phyloP scores from a whole-genome alignment of 2,888 invertebrate genomes.

The Erynnis tages region DNA sequence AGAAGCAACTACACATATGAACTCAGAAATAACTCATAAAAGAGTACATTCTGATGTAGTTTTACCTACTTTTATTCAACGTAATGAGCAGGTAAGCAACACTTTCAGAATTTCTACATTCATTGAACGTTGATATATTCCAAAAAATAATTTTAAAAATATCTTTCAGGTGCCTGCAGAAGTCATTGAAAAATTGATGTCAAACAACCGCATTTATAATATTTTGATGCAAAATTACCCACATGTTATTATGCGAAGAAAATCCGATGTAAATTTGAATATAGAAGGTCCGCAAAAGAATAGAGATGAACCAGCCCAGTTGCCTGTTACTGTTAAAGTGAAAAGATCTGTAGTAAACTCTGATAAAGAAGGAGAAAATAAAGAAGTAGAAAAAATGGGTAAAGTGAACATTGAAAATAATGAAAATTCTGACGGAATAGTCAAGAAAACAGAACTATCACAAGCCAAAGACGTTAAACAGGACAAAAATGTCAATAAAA shows the following conservation, averaged over 20 bases:
- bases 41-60: slow-evolving; percentile 86
- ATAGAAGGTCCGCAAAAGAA: slow-evolving; percentile 39
- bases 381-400: not conserved
- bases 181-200: slow-evolving; percentile 84
- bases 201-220: slow-evolving; percentile 84
- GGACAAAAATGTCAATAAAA: not conserved
- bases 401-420: slow-evolving; percentile 19
- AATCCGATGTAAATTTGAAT: slow-evolving; percentile 81
- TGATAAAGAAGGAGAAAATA: slow-evolving; percentile 20
- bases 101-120: too few relatives aligned
- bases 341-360: slow-evolving; percentile 36
- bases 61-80: slow-evolving; percentile 88
- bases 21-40: slow-evolving; percentile 58
- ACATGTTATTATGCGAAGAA: slow-evolving; percentile 81
- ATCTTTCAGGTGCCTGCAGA: slow-evolving; percentile 83
- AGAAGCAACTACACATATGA: slow-evolving; percentile 69
- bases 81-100: slow-evolving; percentile 86
- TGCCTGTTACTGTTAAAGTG: slow-evolving; percentile 37
- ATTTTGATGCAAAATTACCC: slow-evolving; percentile 88
- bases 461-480: slow-evolving; percentile 1
- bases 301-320: slow-evolving; percentile 36
- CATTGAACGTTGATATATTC: too few relatives aligned
- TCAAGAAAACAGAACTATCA: slow-evolving; percentile 27
- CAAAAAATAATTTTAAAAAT: not conserved
- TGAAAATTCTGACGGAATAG: slow-evolving; percentile 34